These are phyloP conservation scores for Samia ricini DNA, from an alignment of 1,140 invertebrate species.

Conservation along the genomic window DNA sequence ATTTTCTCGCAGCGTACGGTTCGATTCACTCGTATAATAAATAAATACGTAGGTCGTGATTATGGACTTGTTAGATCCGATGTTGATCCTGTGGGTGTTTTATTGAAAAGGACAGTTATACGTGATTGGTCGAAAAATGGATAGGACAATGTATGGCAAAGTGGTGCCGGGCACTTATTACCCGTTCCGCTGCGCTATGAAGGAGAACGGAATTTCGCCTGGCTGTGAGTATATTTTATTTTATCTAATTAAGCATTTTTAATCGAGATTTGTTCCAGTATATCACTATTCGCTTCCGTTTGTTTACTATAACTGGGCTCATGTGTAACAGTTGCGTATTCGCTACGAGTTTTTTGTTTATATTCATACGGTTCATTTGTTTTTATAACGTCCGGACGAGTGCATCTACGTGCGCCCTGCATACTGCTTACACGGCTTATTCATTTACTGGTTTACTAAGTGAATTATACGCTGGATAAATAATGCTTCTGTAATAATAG, in stretches of 20 bases:
- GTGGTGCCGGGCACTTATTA: constrained; percentile 87
- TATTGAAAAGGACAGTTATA: constrained; percentile 48
- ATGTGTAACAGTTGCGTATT: constrained; percentile 8
- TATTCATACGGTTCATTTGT: constrained; percentile 34
- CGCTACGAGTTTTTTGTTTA: constrained; percentile 2
- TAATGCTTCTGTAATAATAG: constrained; percentile 9
- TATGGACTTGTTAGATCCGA: constrained; percentile 62
- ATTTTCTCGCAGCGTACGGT: constrained; percentile 37
- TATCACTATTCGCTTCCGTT: constrained; percentile 19
- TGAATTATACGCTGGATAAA: constrained; percentile 18
- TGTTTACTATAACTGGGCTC: constrained; percentile 34
- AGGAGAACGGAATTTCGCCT: constrained; percentile 86
- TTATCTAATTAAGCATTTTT: neutral
- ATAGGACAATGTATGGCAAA: constrained; percentile 92
- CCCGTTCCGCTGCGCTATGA: constrained; percentile 88
- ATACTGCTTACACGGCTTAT: constrained; percentile 28
- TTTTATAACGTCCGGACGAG: constrained; percentile 42
- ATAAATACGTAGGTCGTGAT: constrained; percentile 67
- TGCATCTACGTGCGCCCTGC: constrained; percentile 36
- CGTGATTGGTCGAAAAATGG: constrained; percentile 79
- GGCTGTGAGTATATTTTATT: constrained; percentile 85
- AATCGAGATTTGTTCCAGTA: constrained; percentile 2
- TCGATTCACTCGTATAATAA: constrained; percentile 36
- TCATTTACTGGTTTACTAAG: constrained; percentile 34
- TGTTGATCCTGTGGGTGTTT: constrained; percentile 62